Percentiles rank a stretch among this genome's conserved stretches.
Evolutionary conservation across 2,797 vertebrate species (phyloP).

Genomic region (Serranus cabrilla): DNA sequence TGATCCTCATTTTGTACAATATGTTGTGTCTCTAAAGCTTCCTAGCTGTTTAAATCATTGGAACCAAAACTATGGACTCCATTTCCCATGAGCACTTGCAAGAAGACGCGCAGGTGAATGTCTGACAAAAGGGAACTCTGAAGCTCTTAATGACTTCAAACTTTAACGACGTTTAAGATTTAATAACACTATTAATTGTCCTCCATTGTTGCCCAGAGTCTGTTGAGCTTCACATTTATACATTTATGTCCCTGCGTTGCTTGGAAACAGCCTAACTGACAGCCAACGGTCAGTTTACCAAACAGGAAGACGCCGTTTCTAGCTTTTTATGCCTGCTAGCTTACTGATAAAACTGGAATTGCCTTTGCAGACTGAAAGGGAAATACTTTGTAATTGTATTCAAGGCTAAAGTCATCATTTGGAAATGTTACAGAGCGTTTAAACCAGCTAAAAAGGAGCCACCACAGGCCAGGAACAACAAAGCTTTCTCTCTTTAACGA

Average conservation of each 20-base stretch:
- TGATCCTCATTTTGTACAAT: not conserved
- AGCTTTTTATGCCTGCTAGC: not conserved
- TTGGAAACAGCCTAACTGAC: not conserved
- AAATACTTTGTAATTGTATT: slow-evolving; percentile 8
- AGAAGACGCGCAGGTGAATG: not conserved
- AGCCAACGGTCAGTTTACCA: not conserved
- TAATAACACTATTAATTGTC: not conserved
- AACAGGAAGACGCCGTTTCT: not conserved
- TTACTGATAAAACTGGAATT: slow-evolving; percentile 7
- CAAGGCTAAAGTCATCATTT: slow-evolving; percentile 38
- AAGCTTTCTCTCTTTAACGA: slow-evolving; percentile 21
- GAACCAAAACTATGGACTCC: not conserved
- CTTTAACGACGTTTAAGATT: not conserved
- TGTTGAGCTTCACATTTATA: not conserved
- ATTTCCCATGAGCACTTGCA: slow-evolving; percentile 15
- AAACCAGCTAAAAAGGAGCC: slow-evolving; percentile 15
- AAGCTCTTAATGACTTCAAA: too few relatives aligned
- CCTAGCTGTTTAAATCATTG: not conserved
- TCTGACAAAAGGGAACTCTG: not conserved
- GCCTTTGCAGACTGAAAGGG: slow-evolving; percentile 11
- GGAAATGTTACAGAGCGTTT: slow-evolving; percentile 18
- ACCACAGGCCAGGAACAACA: slow-evolving; percentile 17
- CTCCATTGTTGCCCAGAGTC: not conserved
- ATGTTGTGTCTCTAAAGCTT: not conserved
- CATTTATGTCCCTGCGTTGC: not conserved